Conservation (phyloP, 2,888 invertebrate species). For the Vannuccia rotundouncinata region DNA sequence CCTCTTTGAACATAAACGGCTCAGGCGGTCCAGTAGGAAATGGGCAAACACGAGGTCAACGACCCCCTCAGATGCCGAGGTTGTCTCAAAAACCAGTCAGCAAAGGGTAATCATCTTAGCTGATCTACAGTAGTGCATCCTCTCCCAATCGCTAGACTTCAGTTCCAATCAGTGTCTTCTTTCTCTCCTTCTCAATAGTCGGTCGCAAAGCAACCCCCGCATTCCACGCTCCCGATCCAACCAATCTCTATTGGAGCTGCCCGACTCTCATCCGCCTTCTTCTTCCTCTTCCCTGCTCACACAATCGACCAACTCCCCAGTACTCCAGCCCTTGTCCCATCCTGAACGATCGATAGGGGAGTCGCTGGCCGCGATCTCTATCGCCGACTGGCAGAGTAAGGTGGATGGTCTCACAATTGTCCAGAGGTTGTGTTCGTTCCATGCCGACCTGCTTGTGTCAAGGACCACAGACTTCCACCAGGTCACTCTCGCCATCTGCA, state of each 20-base stretch:
- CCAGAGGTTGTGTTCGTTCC: slow-evolving; percentile 50
- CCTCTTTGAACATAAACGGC: too few species aligned
- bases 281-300: not conserved
- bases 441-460: slow-evolving; percentile 48
- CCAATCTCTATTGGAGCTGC: not conserved
- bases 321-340: not conserved
- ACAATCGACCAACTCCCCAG: not conserved
- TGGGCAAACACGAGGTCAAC: too few species aligned
- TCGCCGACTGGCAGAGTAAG: slow-evolving; percentile 56
- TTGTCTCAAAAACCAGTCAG: too few species aligned
- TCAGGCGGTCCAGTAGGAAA: too few species aligned
- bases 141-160: too few species aligned
- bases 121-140: too few species aligned
- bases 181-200: too few species aligned
- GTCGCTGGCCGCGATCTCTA: slow-evolving; percentile 55
- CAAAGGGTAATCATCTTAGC: too few species aligned
- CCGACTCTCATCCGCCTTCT: too few species aligned
- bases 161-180: too few species aligned
- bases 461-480: slow-evolving; percentile 49
- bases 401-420: slow-evolving; percentile 53
- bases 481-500: slow-evolving; percentile 57
- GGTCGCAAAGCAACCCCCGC: not conserved
- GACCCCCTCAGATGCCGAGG: too few species aligned
- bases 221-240: not conserved
- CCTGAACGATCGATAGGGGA: slow-evolving; percentile 60